Conservation (phyloP, 2,888 invertebrate species). For the Punctoribates punctum region DNA sequence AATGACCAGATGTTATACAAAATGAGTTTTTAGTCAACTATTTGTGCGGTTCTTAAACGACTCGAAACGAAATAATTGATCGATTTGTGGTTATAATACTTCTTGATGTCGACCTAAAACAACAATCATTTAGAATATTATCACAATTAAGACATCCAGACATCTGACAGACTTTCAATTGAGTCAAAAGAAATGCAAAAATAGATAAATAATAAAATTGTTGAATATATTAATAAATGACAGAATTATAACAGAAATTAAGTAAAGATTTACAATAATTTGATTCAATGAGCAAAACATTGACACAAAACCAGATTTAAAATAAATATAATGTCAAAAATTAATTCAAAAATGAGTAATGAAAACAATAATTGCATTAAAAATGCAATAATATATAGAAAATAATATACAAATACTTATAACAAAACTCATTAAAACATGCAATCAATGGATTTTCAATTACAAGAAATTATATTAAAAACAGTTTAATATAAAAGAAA, state of each 20-base stretch:
- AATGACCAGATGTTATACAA: background rate
- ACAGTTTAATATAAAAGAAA: background rate
- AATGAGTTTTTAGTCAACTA: background rate
- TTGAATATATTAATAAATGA: conserved; percentile 13
- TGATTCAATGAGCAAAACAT: conserved; percentile 20
- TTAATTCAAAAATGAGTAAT: background rate
- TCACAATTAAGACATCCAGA: background rate
- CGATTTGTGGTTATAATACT: background rate
- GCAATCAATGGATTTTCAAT: background rate
- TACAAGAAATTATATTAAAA: background rate
- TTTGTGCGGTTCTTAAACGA: conserved; percentile 17
- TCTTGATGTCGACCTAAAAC: conserved; percentile 9
- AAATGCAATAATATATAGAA: conserved; percentile 11
- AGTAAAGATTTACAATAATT: conserved; percentile 13
- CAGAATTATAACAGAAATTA: background rate
- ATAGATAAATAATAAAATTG: conserved; percentile 1
- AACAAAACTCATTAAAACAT: conserved; percentile 27
- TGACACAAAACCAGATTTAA: background rate
- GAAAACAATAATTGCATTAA: background rate
- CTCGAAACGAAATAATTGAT: background rate
- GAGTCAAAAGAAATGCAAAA: background rate
- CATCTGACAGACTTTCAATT: background rate
- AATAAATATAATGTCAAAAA: background rate
- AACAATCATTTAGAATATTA: background rate
- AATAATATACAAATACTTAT: background rate